Evolutionary conservation across 2,797 vertebrate species (phyloP).

Genomic region (Halcyon leucocephala): DNA sequence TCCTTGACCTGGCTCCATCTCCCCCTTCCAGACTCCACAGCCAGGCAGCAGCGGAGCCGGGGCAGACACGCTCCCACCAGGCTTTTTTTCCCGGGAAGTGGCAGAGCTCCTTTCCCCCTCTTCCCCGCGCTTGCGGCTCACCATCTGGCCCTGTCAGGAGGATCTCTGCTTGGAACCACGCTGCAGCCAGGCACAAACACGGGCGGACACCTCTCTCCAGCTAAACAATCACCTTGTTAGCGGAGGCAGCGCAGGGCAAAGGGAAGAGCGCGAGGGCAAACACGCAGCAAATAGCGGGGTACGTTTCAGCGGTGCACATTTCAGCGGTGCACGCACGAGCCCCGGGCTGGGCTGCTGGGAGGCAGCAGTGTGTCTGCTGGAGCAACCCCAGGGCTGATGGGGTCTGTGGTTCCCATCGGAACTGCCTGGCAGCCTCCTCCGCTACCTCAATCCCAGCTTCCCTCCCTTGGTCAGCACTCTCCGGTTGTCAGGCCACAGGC

Average conservation of each 20-base stretch:
- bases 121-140: rapidly evolving
- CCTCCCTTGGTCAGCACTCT: not conserved
- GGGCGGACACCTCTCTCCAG: not conserved
- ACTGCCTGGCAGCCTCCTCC: not conserved
- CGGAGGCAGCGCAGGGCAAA: not conserved
- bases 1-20: rapidly evolving
- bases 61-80: not conserved
- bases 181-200: not conserved
- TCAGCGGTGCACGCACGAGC: rapidly evolving
- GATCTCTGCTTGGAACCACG: not conserved
- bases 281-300: not conserved
- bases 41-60: not conserved
- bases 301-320: rapidly evolving
- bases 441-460: not conserved
- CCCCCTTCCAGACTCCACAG: not conserved
- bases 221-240: not conserved
- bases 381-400: not conserved
- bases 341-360: not conserved
- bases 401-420: rapidly evolving
- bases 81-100: not conserved
- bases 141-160: constrained; percentile 51
- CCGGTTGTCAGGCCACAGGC: not conserved
- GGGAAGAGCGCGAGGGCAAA: not conserved
- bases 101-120: not conserved
- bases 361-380: not conserved